A percentile compares a stretch with the other conserved stretches of the same genome.
Conservation (phyloP, 1,140 invertebrate genomes). For the Eupristina koningsbergeri region DNA sequence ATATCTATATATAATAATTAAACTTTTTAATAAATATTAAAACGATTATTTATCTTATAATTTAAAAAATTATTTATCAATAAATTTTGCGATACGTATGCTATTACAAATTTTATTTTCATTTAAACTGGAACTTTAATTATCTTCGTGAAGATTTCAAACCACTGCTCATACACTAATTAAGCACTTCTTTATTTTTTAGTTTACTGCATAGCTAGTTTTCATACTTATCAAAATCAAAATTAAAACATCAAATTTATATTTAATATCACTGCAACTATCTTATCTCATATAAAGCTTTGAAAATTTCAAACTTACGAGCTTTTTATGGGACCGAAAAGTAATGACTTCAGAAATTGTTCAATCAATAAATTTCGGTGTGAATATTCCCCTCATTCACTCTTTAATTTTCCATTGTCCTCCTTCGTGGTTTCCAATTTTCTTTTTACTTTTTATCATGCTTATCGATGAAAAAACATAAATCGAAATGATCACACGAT, state of each 20-base stretch:
- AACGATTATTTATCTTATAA: background rate
- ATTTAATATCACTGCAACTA: background rate
- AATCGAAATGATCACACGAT: constrained; percentile 7
- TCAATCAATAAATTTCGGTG: constrained; percentile 28
- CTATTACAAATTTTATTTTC: background rate
- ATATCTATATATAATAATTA: background rate
- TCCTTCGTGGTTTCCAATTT: background rate
- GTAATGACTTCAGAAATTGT: constrained; percentile 39
- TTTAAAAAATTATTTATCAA: background rate
- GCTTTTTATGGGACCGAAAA: constrained; percentile 34
- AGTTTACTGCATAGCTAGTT: too few relatives aligned
- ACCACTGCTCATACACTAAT: constrained; percentile 7
- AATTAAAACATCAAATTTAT: constrained; percentile 30
- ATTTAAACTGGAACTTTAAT: background rate
- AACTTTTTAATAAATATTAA: background rate
- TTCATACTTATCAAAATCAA: constrained; percentile 14
- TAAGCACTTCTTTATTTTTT: background rate
- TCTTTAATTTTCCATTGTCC: background rate
- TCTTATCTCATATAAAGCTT: constrained; percentile 13
- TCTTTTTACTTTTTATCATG: background rate
- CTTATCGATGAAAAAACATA: constrained; percentile 30
- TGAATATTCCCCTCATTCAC: background rate
- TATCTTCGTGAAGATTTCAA: background rate
- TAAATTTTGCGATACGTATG: background rate
- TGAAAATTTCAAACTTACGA: constrained; percentile 33